A percentile compares a stretch with the other conserved stretches of the same genome.
phyloP scores from a whole-genome alignment of 1,140 invertebrate genomes.

The Catajapyx aquilonaris region DNA sequence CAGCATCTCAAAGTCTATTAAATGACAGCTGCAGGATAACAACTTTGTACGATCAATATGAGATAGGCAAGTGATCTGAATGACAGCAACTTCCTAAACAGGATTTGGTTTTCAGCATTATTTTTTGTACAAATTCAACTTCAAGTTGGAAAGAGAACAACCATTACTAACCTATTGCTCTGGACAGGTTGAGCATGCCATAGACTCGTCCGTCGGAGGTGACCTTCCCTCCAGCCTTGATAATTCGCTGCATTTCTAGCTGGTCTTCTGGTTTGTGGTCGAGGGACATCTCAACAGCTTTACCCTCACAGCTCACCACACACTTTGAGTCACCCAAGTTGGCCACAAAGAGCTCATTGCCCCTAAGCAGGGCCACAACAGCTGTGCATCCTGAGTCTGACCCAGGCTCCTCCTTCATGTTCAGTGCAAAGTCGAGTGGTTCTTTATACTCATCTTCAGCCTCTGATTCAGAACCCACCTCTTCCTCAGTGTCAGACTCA shows the following conservation, averaged over 20 bases:
- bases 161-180: slow-evolving; percentile 62
- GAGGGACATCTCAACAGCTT: slow-evolving; percentile 74
- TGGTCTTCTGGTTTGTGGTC: slow-evolving; percentile 96
- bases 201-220: slow-evolving; percentile 84
- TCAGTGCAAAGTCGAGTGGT: slow-evolving; percentile 22
- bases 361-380: slow-evolving; percentile 59
- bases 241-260: slow-evolving; percentile 59
- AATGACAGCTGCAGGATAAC: too few species aligned
- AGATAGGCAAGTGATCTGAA: too few species aligned
- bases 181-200: slow-evolving; percentile 86
- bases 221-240: slow-evolving; percentile 78
- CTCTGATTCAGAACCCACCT: slow-evolving; percentile 21
- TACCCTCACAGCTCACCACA: slow-evolving; percentile 66
- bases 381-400: slow-evolving; percentile 89
- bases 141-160: neutral
- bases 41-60: too few species aligned
- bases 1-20: too few species aligned
- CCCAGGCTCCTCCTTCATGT: slow-evolving; percentile 47
- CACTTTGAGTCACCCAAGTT: slow-evolving; percentile 81
- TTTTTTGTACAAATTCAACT: neutral
- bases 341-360: slow-evolving; percentile 29
- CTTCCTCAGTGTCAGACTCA: slow-evolving; percentile 19
- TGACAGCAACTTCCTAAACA: too few species aligned
- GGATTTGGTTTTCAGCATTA: too few species aligned
- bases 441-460: slow-evolving; percentile 24